Percentiles rank a stretch among this genome's conserved stretches.
These are phyloP conservation scores for Neodiprion lecontei DNA, from an alignment of 1,140 invertebrate genomes.

Conservation along the genomic window DNA sequence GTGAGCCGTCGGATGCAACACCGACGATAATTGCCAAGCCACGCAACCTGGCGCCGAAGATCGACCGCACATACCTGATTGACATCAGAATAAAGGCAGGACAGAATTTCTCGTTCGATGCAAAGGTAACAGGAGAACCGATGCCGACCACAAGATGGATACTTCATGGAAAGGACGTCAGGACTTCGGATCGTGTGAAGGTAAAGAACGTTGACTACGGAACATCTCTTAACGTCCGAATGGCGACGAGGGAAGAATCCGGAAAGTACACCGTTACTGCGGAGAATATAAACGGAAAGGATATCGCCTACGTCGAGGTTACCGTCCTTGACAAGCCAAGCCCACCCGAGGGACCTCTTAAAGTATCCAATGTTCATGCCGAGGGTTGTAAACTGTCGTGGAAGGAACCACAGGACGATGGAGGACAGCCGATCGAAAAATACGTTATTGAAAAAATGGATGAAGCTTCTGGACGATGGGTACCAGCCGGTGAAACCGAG, in stretches of 20 bases:
- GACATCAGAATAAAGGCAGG: conserved; percentile 89
- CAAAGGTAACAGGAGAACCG: conserved; percentile 89
- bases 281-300: conserved; percentile 92
- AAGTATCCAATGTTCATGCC: conserved; percentile 84
- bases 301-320: conserved; percentile 90
- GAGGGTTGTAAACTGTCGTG: conserved; percentile 86
- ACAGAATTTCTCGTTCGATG: conserved; percentile 81
- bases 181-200: conserved; percentile 73
- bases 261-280: conserved; percentile 92
- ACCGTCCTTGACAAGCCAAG: conserved; percentile 90
- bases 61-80: conserved; percentile 86
- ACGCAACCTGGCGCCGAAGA: conserved; percentile 83
- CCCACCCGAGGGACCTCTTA: conserved; percentile 90
- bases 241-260: conserved; percentile 86
- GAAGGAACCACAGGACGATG: conserved; percentile 91
- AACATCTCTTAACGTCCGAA: conserved; percentile 85
- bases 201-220: conserved; percentile 88
- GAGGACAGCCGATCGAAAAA: conserved; percentile 87
- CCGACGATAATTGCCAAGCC: conserved; percentile 90
- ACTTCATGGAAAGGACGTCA: conserved; percentile 75
- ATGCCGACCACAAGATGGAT: conserved; percentile 90
- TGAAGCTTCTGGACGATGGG: conserved; percentile 90
- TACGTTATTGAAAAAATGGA: conserved; percentile 96
- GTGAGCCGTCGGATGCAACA: conserved; percentile 88
- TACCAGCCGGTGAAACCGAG: conserved; percentile 87